Percentiles rank a stretch among this genome's conserved stretches.
Evolutionary conservation across 2,888 invertebrate genomes (phyloP).

Genomic region (Diplazon laetatorius): DNA sequence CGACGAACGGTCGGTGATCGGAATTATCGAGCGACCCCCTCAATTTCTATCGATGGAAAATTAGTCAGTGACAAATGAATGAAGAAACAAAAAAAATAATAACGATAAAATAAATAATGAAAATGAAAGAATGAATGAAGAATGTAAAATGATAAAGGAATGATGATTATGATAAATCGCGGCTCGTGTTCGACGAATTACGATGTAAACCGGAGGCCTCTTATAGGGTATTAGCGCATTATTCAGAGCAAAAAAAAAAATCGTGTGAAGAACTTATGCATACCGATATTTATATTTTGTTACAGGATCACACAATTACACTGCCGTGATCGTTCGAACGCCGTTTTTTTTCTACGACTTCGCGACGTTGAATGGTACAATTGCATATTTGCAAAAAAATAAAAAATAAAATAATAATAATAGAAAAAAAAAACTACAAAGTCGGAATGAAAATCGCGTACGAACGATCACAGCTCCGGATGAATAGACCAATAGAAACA

Average conservation of each 20-base stretch:
- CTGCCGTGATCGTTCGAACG: conserved; percentile 75
- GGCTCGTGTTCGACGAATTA: conserved; percentile 65
- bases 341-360: conserved; percentile 5
- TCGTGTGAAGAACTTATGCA: conserved; percentile 76
- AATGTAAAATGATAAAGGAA: conserved; percentile 37
- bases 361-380: too few species aligned
- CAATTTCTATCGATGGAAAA: conserved; percentile 65
- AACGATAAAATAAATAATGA: conserved; percentile 31
- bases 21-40: conserved; percentile 58
- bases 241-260: conserved; percentile 77
- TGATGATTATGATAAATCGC: conserved; percentile 31
- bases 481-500: conserved; percentile 83
- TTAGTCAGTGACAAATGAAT: conserved; percentile 64
- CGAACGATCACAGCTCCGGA: conserved; percentile 75
- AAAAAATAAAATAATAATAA: conserved; percentile 26
- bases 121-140: conserved; percentile 48
- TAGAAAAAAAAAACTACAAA: conserved; percentile 1
- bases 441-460: conserved; percentile 58
- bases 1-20: too few species aligned
- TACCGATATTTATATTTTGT: conserved; percentile 83
- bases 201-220: conserved; percentile 65
- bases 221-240: conserved; percentile 73
- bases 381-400: too few species aligned
- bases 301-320: conserved; percentile 79
- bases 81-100: conserved; percentile 38